Conservation (phyloP, 2,888 invertebrate genomes). For the Eilema depressum region DNA sequence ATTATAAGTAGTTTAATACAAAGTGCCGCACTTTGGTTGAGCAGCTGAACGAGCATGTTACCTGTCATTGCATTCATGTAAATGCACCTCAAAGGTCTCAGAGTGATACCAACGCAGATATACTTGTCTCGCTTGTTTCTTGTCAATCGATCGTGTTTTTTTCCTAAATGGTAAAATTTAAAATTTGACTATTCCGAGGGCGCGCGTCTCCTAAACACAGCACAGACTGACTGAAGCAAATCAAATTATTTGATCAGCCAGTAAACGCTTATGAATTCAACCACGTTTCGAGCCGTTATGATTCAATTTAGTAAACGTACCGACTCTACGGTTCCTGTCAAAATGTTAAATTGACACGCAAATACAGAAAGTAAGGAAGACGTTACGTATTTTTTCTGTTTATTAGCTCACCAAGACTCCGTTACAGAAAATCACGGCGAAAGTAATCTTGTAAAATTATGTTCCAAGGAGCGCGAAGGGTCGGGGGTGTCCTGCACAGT, state of each 20-base stretch:
- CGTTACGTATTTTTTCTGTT: not conserved
- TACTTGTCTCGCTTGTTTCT: too few species aligned
- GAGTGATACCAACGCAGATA: too few species aligned
- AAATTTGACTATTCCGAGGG: not conserved
- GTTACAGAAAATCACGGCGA: not conserved
- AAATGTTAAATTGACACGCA: not conserved
- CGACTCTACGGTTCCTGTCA: not conserved
- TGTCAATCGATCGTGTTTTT: too few species aligned
- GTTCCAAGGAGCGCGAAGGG: not conserved
- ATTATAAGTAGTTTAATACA: too few species aligned
- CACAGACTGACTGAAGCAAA: conserved; percentile 10
- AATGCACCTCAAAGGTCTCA: too few species aligned
- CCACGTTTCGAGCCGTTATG: not conserved
- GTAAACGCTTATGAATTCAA: conserved; percentile 7
- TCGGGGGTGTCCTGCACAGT: not conserved
- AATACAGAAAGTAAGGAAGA: not conserved
- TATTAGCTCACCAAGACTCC: not conserved
- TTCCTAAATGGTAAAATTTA: too few species aligned
- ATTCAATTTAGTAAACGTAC: not conserved
- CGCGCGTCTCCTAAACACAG: not conserved
- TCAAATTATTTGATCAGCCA: not conserved
- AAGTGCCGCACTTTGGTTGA: too few species aligned
- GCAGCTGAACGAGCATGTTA: too few species aligned
- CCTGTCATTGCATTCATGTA: too few species aligned
- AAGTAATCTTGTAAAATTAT: not conserved